Base-by-base conservation (phyloP, 2,113 vertebrate genomes). In the Apeltes quadracus region DNA sequence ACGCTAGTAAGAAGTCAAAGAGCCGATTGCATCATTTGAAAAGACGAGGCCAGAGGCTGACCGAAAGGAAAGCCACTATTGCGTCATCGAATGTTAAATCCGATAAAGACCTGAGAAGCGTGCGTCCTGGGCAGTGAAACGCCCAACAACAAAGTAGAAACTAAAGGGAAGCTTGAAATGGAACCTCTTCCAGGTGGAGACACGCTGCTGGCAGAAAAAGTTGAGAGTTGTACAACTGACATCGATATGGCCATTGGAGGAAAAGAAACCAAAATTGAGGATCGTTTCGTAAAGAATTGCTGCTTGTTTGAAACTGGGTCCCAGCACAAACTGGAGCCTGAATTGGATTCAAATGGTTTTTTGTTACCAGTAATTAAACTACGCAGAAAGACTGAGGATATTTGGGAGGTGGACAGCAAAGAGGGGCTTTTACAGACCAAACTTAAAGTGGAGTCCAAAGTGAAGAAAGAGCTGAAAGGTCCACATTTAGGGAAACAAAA, bases 401-500 rank as follows among this genome's bases (percentile, higher is more conserved):
- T 91, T 32, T 94, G 93, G 94, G 92, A 92, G 51, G 92, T 94
- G 71, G 90, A 93, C 3, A 83, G 84, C 53, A 81, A 84, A 72
- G 87, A 81, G 27, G 73, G 77, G 36, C 61, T 76, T 18, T 14
- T 61, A 1, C 75, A 75, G 25, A 23, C 73, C 0, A 69, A 82
- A 2, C 3, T 71, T 2, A 87, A 83, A 53, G 27, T 54, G 7
- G 86, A 89, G 54, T 39, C 69, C 8, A 51, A 23, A 7, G 36
- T 79, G 8, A 86, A 83, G 59, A 72, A 27, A 5, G 90, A 88
- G 43, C 11, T 39, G 1, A 80, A 67, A 6, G 59, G 54, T 53
- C 65, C 38, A 7, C 2, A 43, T 74, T 57, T 75, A 71, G 81
- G n/a, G 38, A 92, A 84, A 65, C 68, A 71, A 59, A 83, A 32